phyloP scores from a whole-genome alignment of 2,797 vertebrate species.

The Pteropus rufus region DNA sequence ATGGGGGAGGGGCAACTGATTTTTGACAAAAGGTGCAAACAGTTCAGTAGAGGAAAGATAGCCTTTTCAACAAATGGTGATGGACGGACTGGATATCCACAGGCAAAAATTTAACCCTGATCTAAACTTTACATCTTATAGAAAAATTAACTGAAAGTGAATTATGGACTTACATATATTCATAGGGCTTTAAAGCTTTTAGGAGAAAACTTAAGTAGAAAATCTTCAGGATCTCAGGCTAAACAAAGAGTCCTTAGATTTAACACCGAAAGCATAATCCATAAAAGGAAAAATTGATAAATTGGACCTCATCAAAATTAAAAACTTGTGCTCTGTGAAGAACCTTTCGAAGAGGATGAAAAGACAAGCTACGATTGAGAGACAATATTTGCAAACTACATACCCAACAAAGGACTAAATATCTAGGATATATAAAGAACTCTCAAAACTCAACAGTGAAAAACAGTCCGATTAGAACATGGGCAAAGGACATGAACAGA shows the following conservation, averaged over 20 bases:
- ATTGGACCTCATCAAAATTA: background rate
- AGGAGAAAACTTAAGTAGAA: background rate
- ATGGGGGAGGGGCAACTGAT: background rate
- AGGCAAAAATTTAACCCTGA: background rate
- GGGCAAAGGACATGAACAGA: background rate
- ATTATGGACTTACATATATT: background rate
- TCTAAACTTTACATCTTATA: background rate
- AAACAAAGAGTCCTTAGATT: background rate
- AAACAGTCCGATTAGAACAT: background rate
- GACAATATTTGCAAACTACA: background rate
- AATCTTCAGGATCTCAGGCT: background rate
- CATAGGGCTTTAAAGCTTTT: background rate
- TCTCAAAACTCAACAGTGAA: background rate
- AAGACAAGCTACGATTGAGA: background rate
- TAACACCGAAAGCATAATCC: background rate
- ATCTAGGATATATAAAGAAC: background rate
- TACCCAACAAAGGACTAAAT: background rate
- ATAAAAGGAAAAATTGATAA: background rate
- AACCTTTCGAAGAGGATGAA: slow-evolving; percentile 8
- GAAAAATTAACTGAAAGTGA: background rate
- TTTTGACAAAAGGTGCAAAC: background rate
- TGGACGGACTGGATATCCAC: background rate
- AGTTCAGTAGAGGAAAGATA: background rate
- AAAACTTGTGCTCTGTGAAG: background rate
- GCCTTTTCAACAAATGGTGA: background rate